phyloP scores from a whole-genome alignment of 2,888 invertebrate species.

The Parochlus steinenii region DNA sequence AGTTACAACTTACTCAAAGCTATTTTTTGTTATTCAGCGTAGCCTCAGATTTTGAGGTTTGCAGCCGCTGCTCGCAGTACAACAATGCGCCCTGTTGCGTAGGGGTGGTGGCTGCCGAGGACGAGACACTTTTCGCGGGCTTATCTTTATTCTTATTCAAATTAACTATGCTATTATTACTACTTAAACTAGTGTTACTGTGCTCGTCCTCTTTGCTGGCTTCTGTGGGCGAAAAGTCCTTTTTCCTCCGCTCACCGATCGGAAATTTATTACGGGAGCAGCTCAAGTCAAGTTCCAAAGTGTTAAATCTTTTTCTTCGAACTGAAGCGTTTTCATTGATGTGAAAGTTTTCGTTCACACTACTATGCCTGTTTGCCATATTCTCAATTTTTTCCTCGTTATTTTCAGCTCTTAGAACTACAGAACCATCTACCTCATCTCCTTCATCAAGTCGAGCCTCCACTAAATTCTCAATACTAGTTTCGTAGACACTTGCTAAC shows the following conservation, averaged over 20 bases:
- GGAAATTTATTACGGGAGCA: conserved; percentile 43
- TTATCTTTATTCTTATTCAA: conserved; percentile 4
- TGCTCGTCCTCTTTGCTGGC: conserved; percentile 1
- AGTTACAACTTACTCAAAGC: too few species aligned
- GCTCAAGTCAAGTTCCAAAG: conserved; percentile 33
- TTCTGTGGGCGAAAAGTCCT: conserved; percentile 4
- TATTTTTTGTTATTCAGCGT: conserved; percentile 8
- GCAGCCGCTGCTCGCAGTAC: conserved; percentile 29
- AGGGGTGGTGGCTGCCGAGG: conserved; percentile 18
- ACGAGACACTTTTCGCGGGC: conserved; percentile 20
- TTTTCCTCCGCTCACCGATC: conserved; percentile 21
- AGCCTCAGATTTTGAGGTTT: conserved; percentile 28
- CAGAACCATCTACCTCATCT: conserved; percentile 12
- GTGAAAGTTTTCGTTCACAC: too few species aligned
- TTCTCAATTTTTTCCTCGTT: too few species aligned
- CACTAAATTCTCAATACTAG: conserved; percentile 31
- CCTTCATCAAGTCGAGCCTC: conserved; percentile 16
- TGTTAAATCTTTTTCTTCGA: conserved; percentile 26
- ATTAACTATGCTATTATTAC: conserved; percentile 4
- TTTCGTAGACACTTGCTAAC: conserved; percentile 32
- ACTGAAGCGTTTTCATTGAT: too few species aligned
- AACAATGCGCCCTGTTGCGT: conserved; percentile 16
- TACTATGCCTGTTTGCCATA: too few species aligned
- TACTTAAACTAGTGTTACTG: background rate
- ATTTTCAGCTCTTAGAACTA: conserved; percentile 10